Conservation (phyloP, 2,888 invertebrate genomes). For the Hoplodrina blanda region DNA sequence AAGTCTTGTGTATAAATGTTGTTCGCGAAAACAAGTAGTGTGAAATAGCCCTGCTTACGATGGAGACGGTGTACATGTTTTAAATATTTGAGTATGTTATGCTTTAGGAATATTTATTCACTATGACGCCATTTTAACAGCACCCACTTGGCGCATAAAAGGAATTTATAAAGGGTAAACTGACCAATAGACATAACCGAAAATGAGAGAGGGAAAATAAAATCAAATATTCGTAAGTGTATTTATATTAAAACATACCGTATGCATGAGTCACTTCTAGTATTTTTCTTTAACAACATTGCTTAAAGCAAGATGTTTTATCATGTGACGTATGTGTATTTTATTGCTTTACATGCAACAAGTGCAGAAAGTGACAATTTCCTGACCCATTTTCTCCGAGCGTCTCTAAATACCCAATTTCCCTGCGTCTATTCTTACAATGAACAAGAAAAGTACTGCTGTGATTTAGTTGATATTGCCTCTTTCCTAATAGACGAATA, state of each 20-base stretch:
- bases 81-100: slow-evolving; percentile 77
- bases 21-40: slow-evolving; percentile 81
- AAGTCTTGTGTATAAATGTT: slow-evolving; percentile 83
- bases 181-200: slow-evolving; percentile 37
- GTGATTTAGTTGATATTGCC: slow-evolving; percentile 34
- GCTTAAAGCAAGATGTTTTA: not conserved
- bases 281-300: not conserved
- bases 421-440: slow-evolving; percentile 21
- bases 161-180: slow-evolving; percentile 28
- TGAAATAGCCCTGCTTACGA: slow-evolving; percentile 74
- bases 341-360: slow-evolving; percentile 39
- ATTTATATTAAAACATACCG: not conserved
- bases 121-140: slow-evolving; percentile 50
- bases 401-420: slow-evolving; percentile 44
- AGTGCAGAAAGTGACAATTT: slow-evolving; percentile 55
- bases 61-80: slow-evolving; percentile 71
- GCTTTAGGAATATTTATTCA: slow-evolving; percentile 64
- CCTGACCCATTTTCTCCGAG: slow-evolving; percentile 38
- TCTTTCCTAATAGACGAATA: not conserved
- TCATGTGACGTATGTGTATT: not conserved
- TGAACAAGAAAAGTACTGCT: slow-evolving; percentile 10
- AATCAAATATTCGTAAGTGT: not conserved
- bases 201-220: slow-evolving; percentile 2
- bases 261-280: not conserved
- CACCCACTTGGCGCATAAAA: slow-evolving; percentile 57